A percentile compares a stretch with the other conserved stretches of the same genome.
phyloP scores from a whole-genome alignment of 2,113 vertebrate genomes.

The Hassar affinis region DNA sequence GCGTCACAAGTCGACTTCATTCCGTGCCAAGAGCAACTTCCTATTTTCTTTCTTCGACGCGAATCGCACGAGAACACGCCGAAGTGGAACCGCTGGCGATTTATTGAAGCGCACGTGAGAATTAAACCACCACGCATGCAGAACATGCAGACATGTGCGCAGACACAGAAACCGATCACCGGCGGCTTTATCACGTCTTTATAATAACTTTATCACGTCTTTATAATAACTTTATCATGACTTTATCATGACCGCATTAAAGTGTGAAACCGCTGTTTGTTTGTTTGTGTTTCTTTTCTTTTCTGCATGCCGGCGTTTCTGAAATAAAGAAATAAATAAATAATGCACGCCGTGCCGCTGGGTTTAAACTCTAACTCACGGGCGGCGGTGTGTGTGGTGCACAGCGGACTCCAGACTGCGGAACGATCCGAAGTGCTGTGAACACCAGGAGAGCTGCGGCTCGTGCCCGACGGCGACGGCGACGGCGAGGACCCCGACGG shows the following conservation, averaged over 20 bases:
- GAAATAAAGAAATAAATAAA: no score
- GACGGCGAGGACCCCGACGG: neutral
- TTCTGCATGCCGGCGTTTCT: neutral
- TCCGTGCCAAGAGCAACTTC: slow-evolving; percentile 50
- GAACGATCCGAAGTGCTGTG: neutral
- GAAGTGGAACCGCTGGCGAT: neutral
- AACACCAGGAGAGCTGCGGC: neutral
- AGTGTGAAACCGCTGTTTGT: neutral
- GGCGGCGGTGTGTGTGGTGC: neutral
- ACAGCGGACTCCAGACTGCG: neutral
- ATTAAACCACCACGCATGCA: neutral
- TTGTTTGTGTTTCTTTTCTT: neutral
- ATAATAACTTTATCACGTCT: no score
- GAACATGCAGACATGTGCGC: neutral
- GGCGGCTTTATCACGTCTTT: neutral
- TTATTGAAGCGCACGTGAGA: neutral
- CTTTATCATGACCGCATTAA: neutral
- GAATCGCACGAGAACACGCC: slow-evolving; percentile 17
- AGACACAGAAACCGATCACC: neutral
- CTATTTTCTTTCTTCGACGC: slow-evolving; percentile 50
- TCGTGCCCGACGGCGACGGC: neutral
- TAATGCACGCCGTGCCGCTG: no score
- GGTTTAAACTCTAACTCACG: neutral
- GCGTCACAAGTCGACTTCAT: slow-evolving; percentile 78
- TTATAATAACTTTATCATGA: no score